phyloP scores from a whole-genome alignment of 2,888 invertebrate species.

The Crossocerus cetratus region DNA sequence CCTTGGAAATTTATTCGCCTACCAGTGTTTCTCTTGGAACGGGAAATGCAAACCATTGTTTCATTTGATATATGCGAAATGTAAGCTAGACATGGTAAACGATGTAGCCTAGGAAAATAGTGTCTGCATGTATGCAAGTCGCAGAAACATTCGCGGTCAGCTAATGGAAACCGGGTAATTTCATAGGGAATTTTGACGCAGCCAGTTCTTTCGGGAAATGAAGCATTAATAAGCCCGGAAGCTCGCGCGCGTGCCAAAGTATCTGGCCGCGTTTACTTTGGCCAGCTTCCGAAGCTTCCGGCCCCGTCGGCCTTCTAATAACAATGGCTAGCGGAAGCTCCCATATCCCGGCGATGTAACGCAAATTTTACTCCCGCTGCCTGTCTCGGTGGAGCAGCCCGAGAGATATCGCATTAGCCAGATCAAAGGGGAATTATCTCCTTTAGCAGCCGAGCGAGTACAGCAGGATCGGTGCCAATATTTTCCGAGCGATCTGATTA shows the following conservation, averaged over 20 bases:
- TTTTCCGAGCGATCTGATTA: too few relatives aligned
- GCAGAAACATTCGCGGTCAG: too few relatives aligned
- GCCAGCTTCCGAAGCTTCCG: neutral
- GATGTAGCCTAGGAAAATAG: too few relatives aligned
- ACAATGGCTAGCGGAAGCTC: neutral
- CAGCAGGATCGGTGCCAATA: too few relatives aligned
- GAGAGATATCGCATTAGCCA: neutral
- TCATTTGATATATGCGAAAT: too few relatives aligned
- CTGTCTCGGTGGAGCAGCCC: neutral
- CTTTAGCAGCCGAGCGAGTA: neutral
- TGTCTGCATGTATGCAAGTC: too few relatives aligned
- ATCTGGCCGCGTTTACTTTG: conserved; percentile 3
- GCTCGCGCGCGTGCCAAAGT: neutral
- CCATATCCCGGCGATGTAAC: neutral
- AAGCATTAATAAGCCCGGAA: neutral
- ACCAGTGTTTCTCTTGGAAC: too few relatives aligned
- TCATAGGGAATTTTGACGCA: too few relatives aligned
- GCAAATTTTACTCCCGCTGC: neutral
- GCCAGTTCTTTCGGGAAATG: neutral
- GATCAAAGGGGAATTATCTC: neutral
- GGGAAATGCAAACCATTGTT: too few relatives aligned
- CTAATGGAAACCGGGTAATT: too few relatives aligned
- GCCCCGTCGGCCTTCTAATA: neutral
- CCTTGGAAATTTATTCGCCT: too few relatives aligned
- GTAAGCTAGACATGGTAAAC: too few relatives aligned